Percentiles rank a stretch among this genome's conserved stretches.
These are phyloP conservation scores for Sitta carolinensis DNA, from an alignment of 2,797 vertebrate species.

Conservation along the genomic window DNA sequence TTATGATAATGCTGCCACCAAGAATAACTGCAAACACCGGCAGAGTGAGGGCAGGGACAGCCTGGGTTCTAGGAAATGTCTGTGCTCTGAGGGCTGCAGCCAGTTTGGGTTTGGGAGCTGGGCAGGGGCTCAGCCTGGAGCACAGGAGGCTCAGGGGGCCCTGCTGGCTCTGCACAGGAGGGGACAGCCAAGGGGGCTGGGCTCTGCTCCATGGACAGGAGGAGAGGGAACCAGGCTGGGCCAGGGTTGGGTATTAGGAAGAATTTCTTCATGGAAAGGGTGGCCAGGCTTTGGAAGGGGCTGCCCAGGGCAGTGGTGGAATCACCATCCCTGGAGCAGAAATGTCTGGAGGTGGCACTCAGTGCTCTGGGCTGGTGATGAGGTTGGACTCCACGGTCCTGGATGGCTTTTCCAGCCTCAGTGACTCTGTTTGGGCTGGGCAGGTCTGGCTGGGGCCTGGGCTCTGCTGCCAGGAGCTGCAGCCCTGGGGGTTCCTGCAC, in stretches of 20 bases:
- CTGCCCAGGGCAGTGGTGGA: neutral
- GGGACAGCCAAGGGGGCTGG: neutral
- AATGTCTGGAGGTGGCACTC: fast-evolving
- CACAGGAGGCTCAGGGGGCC: neutral
- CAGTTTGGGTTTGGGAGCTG: neutral
- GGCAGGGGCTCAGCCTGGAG: neutral
- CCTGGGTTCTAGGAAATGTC: neutral
- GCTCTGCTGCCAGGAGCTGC: neutral
- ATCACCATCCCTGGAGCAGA: neutral
- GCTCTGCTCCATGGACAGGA: neutral
- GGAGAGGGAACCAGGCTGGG: neutral
- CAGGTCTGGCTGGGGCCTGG: neutral
- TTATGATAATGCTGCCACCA: neutral
- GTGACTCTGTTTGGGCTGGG: neutral
- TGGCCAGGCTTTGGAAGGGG: neutral
- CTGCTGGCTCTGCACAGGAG: neutral
- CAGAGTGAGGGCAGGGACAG: neutral
- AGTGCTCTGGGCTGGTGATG: neutral
- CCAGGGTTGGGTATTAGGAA: neutral
- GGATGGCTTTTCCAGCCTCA: neutral
- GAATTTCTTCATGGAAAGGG: neutral
- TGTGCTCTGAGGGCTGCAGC: neutral
- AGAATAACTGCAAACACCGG: neutral
- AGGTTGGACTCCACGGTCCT: fast-evolving
- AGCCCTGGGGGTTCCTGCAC: neutral